Base-by-base conservation (phyloP, 2,888 invertebrate species). In the Spodoptera picta region DNA sequence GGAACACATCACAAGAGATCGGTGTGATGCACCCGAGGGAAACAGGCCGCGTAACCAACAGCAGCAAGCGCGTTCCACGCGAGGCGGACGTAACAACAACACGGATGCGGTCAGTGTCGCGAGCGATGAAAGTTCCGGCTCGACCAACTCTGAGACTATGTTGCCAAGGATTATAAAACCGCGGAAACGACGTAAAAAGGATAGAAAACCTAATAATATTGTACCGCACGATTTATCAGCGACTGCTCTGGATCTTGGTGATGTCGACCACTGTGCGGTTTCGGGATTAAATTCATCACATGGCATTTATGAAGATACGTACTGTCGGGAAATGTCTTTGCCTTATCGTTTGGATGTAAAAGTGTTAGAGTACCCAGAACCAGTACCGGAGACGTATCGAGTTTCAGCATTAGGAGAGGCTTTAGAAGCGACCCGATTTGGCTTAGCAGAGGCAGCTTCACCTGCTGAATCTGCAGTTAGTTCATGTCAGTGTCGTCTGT, bases 81-180 rank as follows among this genome's bases (percentile, higher is more conserved):
- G 93, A 81, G 85, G 85, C 84, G 91, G 91, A 82, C 94, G 94
- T 70, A 90, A 90, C 86, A 94, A 95, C 79, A 96, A 95, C 87
- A 95, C 96, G 88, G 97, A 97, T 90, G 95, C 96, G 80, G 93
- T 96, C 83, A 97, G 97, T 91, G 96, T 97, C 79, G 96, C 96
- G 66, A 97, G 97, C 90, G 97, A 97, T 89, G 97, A 97, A 92
- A 97, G 97, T 91, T 96, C 96, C 79, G 96, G 96, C 64, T 95
- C 95, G 49, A 92, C 91, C 49, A 94, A 95, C 82, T 95, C 96
- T 10, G 97, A 97, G 86, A 97, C 97, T 74, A 97, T 97, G 92
- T 92, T 98, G 84, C 98, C 98, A 73, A 95, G 98, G 79, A 98
- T 98, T 73, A 98, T 98, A 83, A 98, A 98, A 89, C 98, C 98